Evolutionary conservation across 2,113 vertebrate genomes (phyloP).

Genomic region (Rana temporaria): DNA sequence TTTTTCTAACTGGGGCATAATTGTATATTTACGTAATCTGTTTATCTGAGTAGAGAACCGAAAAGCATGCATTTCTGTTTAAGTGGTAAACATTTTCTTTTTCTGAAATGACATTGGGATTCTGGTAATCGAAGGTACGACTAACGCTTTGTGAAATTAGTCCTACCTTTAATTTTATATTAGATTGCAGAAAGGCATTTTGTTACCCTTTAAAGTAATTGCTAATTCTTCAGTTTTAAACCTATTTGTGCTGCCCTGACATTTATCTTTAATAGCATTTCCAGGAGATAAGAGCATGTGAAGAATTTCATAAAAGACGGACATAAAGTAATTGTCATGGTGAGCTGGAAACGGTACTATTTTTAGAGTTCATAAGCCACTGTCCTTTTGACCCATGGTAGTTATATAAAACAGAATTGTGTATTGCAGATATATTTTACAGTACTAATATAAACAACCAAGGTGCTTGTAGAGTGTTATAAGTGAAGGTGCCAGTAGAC

Average conservation of each 20-base stretch:
- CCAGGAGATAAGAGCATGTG: constrained; percentile 25
- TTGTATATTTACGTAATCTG: too few species aligned
- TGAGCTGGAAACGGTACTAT: background rate
- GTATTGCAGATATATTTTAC: background rate
- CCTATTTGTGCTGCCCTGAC: constrained; percentile 18
- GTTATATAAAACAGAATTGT: background rate
- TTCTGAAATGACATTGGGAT: too few species aligned
- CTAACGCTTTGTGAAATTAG: too few species aligned
- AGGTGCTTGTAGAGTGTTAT: too few species aligned
- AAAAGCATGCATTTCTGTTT: too few species aligned
- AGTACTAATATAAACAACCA: too few species aligned
- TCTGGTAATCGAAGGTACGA: too few species aligned
- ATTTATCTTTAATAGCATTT: constrained; percentile 33
- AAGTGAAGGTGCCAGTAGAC: too few species aligned
- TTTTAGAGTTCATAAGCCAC: background rate
- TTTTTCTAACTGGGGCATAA: too few species aligned
- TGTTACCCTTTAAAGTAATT: constrained; percentile 24
- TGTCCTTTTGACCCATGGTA: background rate
- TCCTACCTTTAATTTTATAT: too few species aligned
- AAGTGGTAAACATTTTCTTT: too few species aligned
- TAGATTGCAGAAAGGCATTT: background rate
- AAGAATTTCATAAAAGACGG: constrained; percentile 36
- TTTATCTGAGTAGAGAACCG: too few species aligned
- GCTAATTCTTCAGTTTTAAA: constrained; percentile 16
- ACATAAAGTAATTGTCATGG: background rate